Conservation (phyloP, 2,113 vertebrate species). For the Ranitomeya imitator region DNA sequence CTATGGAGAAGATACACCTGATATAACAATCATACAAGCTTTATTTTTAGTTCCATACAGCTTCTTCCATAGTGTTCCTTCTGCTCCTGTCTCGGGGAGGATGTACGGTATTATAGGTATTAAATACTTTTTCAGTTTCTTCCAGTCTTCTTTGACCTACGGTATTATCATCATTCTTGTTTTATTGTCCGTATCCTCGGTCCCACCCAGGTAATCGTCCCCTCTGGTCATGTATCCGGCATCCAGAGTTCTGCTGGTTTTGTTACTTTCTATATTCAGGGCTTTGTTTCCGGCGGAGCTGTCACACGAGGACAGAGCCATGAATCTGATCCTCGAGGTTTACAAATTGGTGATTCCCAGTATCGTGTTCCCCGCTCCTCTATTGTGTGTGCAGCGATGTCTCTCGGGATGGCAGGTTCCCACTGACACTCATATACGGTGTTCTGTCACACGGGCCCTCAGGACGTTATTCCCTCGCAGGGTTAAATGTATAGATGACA, state of each 20-base stretch:
- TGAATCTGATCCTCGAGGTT: constrained; percentile 62
- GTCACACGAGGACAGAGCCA: constrained; percentile 61
- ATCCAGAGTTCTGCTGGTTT: constrained; percentile 58
- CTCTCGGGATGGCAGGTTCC: constrained; percentile 50
- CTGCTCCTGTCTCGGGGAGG: no score
- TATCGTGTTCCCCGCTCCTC: constrained; percentile 43
- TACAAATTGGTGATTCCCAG: constrained; percentile 61
- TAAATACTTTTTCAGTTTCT: no score
- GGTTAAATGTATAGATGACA: neutral
- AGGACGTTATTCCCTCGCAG: constrained; percentile 36
- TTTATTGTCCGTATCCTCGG: no score
- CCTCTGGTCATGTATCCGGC: constrained; percentile 61
- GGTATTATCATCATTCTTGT: no score
- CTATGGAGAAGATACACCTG: no score
- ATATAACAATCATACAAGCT: no score
- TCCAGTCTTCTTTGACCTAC: no score
- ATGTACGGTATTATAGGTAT: no score
- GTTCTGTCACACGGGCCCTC: constrained; percentile 53
- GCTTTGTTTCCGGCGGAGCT: constrained; percentile 60
- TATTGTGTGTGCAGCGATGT: constrained; percentile 60
- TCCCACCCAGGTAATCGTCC: constrained; percentile 58
- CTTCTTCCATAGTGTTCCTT: no score
- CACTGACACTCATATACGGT: constrained; percentile 43
- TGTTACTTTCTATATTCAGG: constrained; percentile 65
- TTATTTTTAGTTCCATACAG: no score